Conservation (phyloP, 2,797 vertebrate genomes). For the Neomorphus geoffroyi region DNA sequence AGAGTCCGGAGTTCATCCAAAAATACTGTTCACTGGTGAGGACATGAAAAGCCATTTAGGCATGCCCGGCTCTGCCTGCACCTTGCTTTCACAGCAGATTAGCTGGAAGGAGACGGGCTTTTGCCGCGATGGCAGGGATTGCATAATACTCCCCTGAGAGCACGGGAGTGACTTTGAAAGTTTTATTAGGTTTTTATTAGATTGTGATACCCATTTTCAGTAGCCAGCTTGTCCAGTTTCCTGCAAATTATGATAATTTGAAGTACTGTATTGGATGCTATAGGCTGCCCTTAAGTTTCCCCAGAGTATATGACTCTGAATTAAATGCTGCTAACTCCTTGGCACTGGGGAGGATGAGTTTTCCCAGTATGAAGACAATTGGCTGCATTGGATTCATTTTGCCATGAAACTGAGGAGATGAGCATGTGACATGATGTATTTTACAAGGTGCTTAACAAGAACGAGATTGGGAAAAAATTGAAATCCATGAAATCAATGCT, state of each 20-base stretch:
- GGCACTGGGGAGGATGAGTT: background rate
- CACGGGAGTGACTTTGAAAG: conserved; percentile 17
- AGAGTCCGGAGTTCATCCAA: background rate
- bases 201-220: background rate
- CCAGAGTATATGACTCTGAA: background rate
- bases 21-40: background rate
- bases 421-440: conserved; percentile 12
- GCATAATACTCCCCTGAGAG: background rate
- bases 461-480: conserved; percentile 57
- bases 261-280: background rate
- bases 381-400: background rate
- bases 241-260: conserved; percentile 12
- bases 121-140: background rate
- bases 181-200: conserved; percentile 42
- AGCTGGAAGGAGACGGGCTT: conserved; percentile 20
- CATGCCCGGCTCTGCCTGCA: background rate
- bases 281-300: background rate
- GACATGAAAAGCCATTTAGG: conserved; percentile 15
- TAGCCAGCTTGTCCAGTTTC: background rate
- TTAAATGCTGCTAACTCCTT: background rate
- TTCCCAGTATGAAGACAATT: background rate
- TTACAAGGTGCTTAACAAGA: conserved; percentile 62
- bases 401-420: background rate
- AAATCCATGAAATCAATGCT: conserved; percentile 73
- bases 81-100: background rate